Conservation (phyloP, 2,888 invertebrate genomes). For the Acleris holmiana region DNA sequence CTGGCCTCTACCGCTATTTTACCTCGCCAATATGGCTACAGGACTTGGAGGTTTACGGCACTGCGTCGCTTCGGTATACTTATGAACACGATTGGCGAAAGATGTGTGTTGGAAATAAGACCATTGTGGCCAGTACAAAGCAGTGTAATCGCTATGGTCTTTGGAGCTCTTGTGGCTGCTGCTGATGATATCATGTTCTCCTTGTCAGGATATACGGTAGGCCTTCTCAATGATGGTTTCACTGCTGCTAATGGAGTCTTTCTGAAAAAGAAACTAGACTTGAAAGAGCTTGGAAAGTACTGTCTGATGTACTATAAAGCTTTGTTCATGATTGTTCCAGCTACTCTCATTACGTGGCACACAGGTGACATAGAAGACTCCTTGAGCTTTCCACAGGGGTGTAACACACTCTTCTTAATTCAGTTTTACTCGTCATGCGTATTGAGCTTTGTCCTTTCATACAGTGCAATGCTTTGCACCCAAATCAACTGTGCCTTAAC, state of each 20-base stretch:
- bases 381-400: conserved; percentile 89
- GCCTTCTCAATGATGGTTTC: conserved; percentile 95
- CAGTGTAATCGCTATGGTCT: conserved; percentile 97
- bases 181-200: conserved; percentile 97
- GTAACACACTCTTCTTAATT: conserved; percentile 88
- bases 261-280: conserved; percentile 97
- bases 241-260: conserved; percentile 99
- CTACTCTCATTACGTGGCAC: conserved; percentile 87
- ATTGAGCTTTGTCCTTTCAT: conserved; percentile 98
- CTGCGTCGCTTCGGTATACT: conserved; percentile 97
- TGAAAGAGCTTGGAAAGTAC: conserved; percentile 96
- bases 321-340: conserved; percentile 93
- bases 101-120: conserved; percentile 90
- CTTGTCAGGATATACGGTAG: conserved; percentile 93
- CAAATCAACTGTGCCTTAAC: conserved; percentile 99
- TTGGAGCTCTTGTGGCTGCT: conserved; percentile 96
- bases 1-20: conserved; percentile 97
- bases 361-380: conserved; percentile 90
- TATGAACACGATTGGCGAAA: conserved; percentile 98
- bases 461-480: conserved; percentile 97
- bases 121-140: conserved; percentile 92
- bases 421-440: conserved; percentile 96
- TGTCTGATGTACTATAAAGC: conserved; percentile 97
- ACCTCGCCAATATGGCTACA: conserved; percentile 97
- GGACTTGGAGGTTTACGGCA: conserved; percentile 99